Evolutionary conservation across 2,888 invertebrate genomes (phyloP).

Genomic region (Timema cristinae): DNA sequence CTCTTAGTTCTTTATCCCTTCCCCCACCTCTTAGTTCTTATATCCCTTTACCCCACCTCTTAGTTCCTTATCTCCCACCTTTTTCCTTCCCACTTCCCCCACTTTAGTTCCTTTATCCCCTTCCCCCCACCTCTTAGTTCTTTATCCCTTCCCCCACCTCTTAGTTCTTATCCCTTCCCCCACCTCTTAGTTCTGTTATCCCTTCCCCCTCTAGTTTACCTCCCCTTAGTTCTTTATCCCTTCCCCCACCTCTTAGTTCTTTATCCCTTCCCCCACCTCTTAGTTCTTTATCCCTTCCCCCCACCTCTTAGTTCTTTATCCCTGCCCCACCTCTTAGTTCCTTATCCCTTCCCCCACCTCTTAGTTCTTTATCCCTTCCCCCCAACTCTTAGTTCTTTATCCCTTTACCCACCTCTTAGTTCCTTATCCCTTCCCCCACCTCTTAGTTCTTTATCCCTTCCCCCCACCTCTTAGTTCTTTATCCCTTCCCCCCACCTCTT

Average conservation of each 20-base stretch:
- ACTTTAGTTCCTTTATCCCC: not conserved
- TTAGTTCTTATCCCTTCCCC: not conserved
- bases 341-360: not conserved
- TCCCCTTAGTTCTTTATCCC: not conserved
- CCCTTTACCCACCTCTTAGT: not conserved
- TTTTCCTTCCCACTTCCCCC: not conserved
- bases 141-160: not conserved
- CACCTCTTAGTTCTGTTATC: not conserved
- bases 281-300: not conserved
- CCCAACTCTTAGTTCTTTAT: not conserved
- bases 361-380: not conserved
- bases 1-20: not conserved
- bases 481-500: slow-evolving; percentile 1
- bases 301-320: not conserved
- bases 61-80: not conserved
- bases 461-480: not conserved
- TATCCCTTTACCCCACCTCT: not conserved
- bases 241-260: not conserved
- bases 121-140: not conserved
- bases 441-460: not conserved
- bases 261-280: not conserved
- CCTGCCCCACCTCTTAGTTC: not conserved
- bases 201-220: not conserved
- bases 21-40: no score
- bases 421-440: not conserved